Evolutionary conservation across 2,113 vertebrate species (phyloP).

Genomic region (Beaufortia kweichowensis): DNA sequence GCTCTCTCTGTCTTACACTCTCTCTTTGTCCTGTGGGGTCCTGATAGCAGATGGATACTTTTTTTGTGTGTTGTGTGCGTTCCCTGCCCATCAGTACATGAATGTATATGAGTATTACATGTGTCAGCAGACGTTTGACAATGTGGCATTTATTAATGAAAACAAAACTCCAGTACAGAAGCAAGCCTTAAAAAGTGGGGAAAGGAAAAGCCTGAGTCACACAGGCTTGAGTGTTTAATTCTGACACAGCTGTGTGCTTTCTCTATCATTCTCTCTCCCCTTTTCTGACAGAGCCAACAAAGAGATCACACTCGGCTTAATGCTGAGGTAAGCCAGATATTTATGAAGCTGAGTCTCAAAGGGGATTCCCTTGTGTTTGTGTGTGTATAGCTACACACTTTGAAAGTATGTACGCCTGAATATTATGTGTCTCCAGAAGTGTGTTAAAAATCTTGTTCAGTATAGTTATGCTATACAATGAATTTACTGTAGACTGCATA

Average conservation of each 20-base stretch:
- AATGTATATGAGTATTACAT: conserved; percentile 39
- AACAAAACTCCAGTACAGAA: conserved; percentile 36
- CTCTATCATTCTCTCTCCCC: conserved; percentile 10
- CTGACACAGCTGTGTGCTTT: conserved; percentile 17
- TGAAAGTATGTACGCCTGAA: conserved; percentile 26
- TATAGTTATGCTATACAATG: too few species aligned
- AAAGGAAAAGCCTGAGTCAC: conserved; percentile 11
- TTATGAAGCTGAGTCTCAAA: conserved; percentile 53
- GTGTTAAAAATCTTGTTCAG: conserved; percentile 34
- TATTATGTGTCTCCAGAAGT: conserved; percentile 28
- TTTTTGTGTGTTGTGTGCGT: too few species aligned
- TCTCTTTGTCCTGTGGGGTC: conserved; percentile 55
- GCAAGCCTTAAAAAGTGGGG: not conserved
- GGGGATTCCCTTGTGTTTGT: conserved; percentile 38
- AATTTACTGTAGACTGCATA: too few species aligned
- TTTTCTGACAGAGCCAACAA: conserved; percentile 29
- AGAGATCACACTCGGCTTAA: conserved; percentile 36
- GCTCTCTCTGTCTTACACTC: conserved; percentile 28
- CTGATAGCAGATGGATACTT: conserved; percentile 78
- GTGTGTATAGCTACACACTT: conserved; percentile 14
- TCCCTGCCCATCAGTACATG: conserved; percentile 31
- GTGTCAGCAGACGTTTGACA: conserved; percentile 36
- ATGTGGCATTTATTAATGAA: conserved; percentile 30
- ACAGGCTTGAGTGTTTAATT: conserved; percentile 11
- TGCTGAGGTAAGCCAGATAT: conserved; percentile 51